Percentiles rank a stretch among this genome's conserved stretches.
phyloP scores from a whole-genome alignment of 2,888 invertebrate species.

The Cosmia trapezina region DNA sequence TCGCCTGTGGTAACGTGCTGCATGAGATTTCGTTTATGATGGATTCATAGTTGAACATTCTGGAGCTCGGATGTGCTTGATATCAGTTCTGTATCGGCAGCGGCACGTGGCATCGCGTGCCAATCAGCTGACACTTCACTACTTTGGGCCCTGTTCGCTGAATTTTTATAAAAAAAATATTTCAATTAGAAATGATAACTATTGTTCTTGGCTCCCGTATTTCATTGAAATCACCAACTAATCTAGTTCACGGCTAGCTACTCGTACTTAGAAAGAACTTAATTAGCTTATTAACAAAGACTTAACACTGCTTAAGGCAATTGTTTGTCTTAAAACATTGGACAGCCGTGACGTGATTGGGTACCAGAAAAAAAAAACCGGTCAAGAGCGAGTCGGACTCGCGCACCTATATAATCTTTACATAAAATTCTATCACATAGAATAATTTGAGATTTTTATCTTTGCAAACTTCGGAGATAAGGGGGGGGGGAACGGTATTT shows the following conservation, averaged over 20 bases:
- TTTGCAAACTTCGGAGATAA: no score
- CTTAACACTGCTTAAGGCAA: conserved; percentile 6
- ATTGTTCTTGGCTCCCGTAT: conserved; percentile 7
- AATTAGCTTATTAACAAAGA: conserved; percentile 20
- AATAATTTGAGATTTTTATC: no score
- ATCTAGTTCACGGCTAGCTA: conserved; percentile 34
- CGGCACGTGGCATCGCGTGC: conserved; percentile 12
- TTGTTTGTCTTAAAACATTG: conserved; percentile 11
- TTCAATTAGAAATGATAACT: not conserved
- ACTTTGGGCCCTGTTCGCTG: conserved; percentile 5
- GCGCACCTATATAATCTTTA: no score
- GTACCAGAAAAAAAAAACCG: not conserved
- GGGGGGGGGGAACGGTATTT: no score
- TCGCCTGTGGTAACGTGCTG: not conserved
- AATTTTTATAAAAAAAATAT: no score
- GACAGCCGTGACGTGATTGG: conserved; percentile 14
- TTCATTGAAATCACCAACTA: conserved; percentile 11
- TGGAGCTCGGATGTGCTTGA: not conserved
- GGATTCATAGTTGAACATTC: no score
- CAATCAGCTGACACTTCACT: conserved; percentile 1
- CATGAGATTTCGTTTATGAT: no score
- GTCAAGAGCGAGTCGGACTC: no score
- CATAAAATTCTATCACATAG: no score
- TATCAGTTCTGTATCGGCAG: not conserved
- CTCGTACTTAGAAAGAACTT: conserved; percentile 20